These are phyloP conservation scores for Schizotus pectinicornis DNA, from an alignment of 2,888 invertebrate genomes.

Conservation along the genomic window DNA sequence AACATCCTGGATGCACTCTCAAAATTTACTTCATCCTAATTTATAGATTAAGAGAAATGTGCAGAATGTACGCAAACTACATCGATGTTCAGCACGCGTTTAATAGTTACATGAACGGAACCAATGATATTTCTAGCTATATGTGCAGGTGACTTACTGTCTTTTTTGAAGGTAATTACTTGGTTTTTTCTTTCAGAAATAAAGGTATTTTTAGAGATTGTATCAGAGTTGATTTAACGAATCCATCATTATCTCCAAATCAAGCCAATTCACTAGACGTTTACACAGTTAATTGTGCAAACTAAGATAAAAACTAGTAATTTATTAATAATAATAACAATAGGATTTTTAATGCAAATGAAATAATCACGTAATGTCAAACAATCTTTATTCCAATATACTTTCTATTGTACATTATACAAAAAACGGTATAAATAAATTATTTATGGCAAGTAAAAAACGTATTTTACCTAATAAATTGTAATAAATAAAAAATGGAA, in stretches of 20 bases:
- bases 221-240: conserved; percentile 12
- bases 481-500: too few relatives aligned
- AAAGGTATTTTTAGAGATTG: conserved; percentile 46
- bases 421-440: too few relatives aligned
- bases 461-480: too few relatives aligned
- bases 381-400: too few relatives aligned
- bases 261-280: neutral
- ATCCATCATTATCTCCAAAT: conserved; percentile 1
- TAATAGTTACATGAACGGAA: conserved; percentile 34
- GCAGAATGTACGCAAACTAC: conserved; percentile 36
- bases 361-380: too few relatives aligned
- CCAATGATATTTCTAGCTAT: conserved; percentile 35
- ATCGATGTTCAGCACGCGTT: conserved; percentile 38
- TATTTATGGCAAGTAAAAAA: too few relatives aligned
- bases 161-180: neutral
- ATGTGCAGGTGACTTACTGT: conserved; percentile 40
- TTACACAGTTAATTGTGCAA: neutral
- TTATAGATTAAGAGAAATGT: conserved; percentile 44
- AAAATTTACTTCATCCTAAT: conserved; percentile 3
- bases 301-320: neutral
- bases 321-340: too few relatives aligned
- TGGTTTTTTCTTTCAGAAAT: conserved; percentile 33
- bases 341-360: too few relatives aligned
- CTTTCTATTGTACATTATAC: too few relatives aligned
- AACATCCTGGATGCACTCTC: neutral